Evolutionary conservation across 1,140 invertebrate genomes (phyloP).

Genomic region (Caenorhabditis brenneri): DNA sequence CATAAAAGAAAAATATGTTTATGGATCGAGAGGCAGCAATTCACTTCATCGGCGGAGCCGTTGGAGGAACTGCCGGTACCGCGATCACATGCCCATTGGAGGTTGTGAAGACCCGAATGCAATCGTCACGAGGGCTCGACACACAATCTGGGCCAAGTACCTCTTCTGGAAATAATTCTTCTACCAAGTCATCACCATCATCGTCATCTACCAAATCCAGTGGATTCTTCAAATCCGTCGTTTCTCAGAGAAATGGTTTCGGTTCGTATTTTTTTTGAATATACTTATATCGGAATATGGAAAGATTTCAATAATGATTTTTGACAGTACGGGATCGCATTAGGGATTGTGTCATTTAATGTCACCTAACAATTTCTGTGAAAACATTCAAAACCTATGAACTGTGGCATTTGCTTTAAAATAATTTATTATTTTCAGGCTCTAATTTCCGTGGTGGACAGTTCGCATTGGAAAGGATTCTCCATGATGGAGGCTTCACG

Average conservation of each 20-base stretch:
- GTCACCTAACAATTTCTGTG: no score
- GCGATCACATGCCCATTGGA: slow-evolving; percentile 92
- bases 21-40: slow-evolving; percentile 59
- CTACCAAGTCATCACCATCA: neutral
- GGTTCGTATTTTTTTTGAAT: neutral
- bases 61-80: slow-evolving; percentile 87
- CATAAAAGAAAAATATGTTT: slow-evolving; percentile 29
- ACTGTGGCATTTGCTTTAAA: no score
- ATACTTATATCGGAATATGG: no score
- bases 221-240: slow-evolving; percentile 8
- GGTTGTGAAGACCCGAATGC: slow-evolving; percentile 95
- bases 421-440: neutral
- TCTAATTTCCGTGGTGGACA: slow-evolving; percentile 11
- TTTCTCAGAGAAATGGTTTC: slow-evolving; percentile 4
- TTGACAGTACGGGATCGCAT: no score
- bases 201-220: neutral
- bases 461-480: slow-evolving; percentile 10
- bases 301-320: no score
- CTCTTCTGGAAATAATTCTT: slow-evolving; percentile 15
- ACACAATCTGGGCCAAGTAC: slow-evolving; percentile 75
- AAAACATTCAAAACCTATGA: no score
- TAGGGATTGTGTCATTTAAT: no score
- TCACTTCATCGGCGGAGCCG: slow-evolving; percentile 68
- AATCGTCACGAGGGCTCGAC: slow-evolving; percentile 79
- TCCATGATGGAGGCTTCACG: neutral